phyloP scores from a whole-genome alignment of 2,888 invertebrate species.

The Netelia inedita region DNA sequence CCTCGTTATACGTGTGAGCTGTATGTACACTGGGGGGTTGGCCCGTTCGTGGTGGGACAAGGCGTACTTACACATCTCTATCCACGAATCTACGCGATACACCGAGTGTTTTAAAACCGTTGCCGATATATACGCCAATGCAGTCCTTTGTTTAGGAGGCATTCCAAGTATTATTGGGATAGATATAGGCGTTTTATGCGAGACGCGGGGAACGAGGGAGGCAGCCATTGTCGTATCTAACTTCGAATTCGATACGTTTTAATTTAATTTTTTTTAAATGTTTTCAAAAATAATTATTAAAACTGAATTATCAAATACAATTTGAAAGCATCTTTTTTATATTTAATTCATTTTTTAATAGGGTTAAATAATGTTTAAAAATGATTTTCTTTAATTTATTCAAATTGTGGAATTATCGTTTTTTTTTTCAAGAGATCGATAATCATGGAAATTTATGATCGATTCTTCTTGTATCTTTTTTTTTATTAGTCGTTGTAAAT shows the following conservation, averaged over 20 bases:
- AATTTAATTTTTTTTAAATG: neutral
- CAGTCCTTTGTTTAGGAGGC: constrained; percentile 77
- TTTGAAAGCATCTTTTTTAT: neutral
- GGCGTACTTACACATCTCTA: constrained; percentile 34
- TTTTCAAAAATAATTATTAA: neutral
- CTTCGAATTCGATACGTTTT: neutral
- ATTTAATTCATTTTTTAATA: neutral
- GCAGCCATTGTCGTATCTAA: constrained; percentile 12
- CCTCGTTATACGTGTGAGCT: constrained; percentile 20
- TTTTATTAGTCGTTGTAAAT: neutral
- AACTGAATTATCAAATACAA: neutral
- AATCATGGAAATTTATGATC: neutral
- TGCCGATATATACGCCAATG: constrained; percentile 64
- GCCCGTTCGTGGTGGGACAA: neutral
- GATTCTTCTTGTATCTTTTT: neutral
- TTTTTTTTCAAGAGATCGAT: too few relatives aligned
- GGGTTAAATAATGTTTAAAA: neutral
- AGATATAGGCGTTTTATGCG: constrained; percentile 53
- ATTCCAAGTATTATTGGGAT: constrained; percentile 67
- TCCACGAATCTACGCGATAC: constrained; percentile 50
- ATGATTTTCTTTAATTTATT: neutral
- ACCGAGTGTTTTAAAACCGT: constrained; percentile 29
- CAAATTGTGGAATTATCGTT: too few relatives aligned
- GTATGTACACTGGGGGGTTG: neutral
- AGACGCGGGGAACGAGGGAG: constrained; percentile 4